Evolutionary conservation across 2,113 vertebrate species (phyloP), one percentile per base, ranked within the genome.

Genomic region (Suricata suricatta): DNA sequence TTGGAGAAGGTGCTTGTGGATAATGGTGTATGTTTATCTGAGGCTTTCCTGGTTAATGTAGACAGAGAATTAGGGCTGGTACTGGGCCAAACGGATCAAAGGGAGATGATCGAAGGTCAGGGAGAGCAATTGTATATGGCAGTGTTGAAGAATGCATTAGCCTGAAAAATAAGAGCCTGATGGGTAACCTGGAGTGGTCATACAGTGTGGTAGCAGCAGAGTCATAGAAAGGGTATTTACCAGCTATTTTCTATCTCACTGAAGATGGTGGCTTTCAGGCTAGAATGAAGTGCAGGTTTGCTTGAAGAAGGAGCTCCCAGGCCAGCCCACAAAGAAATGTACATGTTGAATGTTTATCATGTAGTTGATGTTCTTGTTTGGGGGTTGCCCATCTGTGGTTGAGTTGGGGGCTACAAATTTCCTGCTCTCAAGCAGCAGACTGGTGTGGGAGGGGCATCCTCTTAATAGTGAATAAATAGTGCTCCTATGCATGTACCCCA

Each of bases 401-500:
- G 38, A 71, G 10, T 5, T 16, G 9, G 31, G 25, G 7, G 3
- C 29, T 44, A 25, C 21, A 17, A 14, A 83, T 85, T 66, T 74
- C 33, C 35, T 88, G 63, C 16, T 93, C 31, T 50, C 5, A 27
- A 93, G 52, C 7, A 50, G 19, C 71, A 6, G 6, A 12, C 11
- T 57, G 52, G 54, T 50, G 1, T 52, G 47, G 44, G 29, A 76
- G 41, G 29, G 41, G 9, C 1, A 27, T 25, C 23, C 33, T 72
- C 27, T 87, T 93, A 66, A 27, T 23, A 63, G 29, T 21, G 47
- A 68, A 69, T 29, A 44, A 17, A 29, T 2, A 54, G n/a, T 35
- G 41, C 0, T 69, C 15, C 0, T 0, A 1, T 12, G 0, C 41
- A 41, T 41, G 41, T 41, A 41, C 41, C 41, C 41, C 41, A 5